Base-by-base conservation (phyloP, 2,888 invertebrate species). In the Leucophora obtusa region DNA sequence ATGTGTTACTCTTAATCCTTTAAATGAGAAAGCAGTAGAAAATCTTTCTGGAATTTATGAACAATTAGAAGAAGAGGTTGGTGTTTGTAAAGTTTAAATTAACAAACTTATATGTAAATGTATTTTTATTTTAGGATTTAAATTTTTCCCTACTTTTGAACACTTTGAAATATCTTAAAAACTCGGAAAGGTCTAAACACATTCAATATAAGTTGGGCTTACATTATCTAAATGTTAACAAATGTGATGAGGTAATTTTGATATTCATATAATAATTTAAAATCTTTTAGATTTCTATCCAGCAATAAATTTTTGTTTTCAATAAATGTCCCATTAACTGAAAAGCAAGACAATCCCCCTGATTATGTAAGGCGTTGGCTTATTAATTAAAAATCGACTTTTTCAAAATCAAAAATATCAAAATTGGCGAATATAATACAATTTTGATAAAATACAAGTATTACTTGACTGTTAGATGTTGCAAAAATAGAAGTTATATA, bases 121-220 rank as follows among this genome's bases (percentile, higher is more conserved):
- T 5, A 11, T 58, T 56, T 38, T 53, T 11, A n/a, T 72, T 59
- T 10, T 38, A 87, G 84, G 87, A 89, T 11, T 82, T 88, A 0
- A 89, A 89, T 81, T 85, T 85, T 58, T 69, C 86, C 0, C 70
- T 89, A 3, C 71, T 89, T 4, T 24, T 86, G 3, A 92, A 89
- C 74, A 91, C 89, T 0, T 76, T 89, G 91, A 77, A 92, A 91
- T 59, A 90, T 83, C 84, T 92, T 85, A 91, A 92, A 83, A 89
- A 89, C 21, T 89, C 86, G 51, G 91, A 92, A 62, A 79, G 68
- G 54, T 92, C 93, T 51, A 92, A 93, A 83, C 97, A 97, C 95
- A 94, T 96, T 18, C 94, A 95, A 92, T 92, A 97, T 66, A 94
- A 97, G 87, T 91, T 98, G 65, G 98, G 98, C 1, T 91, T 97